Base-by-base conservation (phyloP, 2,888 invertebrate species). In the Orchesella flavescens region DNA sequence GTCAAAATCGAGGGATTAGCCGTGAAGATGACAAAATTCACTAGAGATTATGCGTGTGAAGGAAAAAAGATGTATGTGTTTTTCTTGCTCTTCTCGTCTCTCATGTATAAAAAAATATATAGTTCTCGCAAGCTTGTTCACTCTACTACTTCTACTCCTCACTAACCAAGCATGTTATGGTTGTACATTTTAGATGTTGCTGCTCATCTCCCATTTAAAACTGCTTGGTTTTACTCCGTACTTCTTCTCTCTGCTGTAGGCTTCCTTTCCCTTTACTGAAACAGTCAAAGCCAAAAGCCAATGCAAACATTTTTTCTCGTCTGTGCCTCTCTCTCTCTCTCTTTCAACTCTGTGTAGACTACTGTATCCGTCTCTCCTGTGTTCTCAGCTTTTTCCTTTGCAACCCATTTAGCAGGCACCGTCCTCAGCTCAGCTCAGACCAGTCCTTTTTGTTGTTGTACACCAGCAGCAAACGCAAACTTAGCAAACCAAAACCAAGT, bases 21-120 rank as follows among this genome's bases (percentile, higher is more conserved):
- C 65, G 57, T 53, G 23, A 77, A 72, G 83, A 83, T 83, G 83
- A 83, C 83, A 77, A 83, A 75, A 57, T 77, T 77, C 83, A 72
- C 83, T 63, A 65, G 82, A 59, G 82, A 82, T 75, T 82, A 75
- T 82, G 82, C 82, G 82, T 82, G 82, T 76, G 82, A 73, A 73
- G 19, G 44, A 68, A 71, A 59, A 57, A 72, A 79, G 63, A 72
- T 72, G 65, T 55, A 57, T 78, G 66, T 77, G 43, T 43, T 23
- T 24, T 57, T 57, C 57, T 57, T 17, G 57, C 2, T 53, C 13
- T 53, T 34, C 34, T 53, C 13, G 2, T 34, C 34, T 34, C 34
- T 34, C 34, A 34, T 34, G 34, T 34, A 34, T 34, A 34, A 34
- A 34, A 34, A 34, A n/a, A n/a, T n/a, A n/a, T n/a, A 34, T 34